Conservation (phyloP, 2,888 invertebrate species). For the Maniola hyperantus region DNA sequence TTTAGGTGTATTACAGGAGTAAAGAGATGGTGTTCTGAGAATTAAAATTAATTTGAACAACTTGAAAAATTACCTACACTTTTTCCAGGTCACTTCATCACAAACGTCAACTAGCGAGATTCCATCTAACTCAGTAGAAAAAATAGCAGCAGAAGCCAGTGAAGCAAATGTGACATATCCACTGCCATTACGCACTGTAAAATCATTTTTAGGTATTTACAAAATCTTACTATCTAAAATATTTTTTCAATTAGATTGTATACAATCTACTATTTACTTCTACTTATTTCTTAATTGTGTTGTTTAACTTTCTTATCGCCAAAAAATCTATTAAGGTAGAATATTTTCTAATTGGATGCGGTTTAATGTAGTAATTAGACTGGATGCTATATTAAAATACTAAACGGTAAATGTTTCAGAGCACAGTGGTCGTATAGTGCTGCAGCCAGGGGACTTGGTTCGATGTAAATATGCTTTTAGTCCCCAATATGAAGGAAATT, state of each 20-base stretch:
- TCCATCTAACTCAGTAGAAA: slow-evolving; percentile 54
- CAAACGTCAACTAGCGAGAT: slow-evolving; percentile 70
- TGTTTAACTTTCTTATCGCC: too few species aligned
- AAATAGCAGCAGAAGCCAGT: slow-evolving; percentile 42
- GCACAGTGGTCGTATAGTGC: slow-evolving; percentile 53
- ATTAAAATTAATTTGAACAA: neutral
- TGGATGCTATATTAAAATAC: too few species aligned
- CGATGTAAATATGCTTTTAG: slow-evolving; percentile 74
- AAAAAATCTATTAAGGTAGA: too few species aligned
- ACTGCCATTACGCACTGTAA: slow-evolving; percentile 57
- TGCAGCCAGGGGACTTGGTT: slow-evolving; percentile 69
- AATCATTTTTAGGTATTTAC: slow-evolving; percentile 50
- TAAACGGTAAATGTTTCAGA: slow-evolving; percentile 46
- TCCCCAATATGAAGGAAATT: slow-evolving; percentile 68
- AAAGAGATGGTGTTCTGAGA: neutral
- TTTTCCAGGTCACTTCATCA: slow-evolving; percentile 59
- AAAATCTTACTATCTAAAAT: neutral
- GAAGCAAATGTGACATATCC: slow-evolving; percentile 51
- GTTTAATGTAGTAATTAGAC: too few species aligned
- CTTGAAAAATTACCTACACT: neutral
- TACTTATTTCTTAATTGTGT: neutral
- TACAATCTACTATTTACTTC: neutral
- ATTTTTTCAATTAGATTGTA: neutral
- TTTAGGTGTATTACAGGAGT: too few species aligned
- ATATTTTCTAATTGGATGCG: too few species aligned